Evolutionary conservation across 2,113 vertebrate genomes (phyloP).

Genomic region (Erythrocercus mccallii): DNA sequence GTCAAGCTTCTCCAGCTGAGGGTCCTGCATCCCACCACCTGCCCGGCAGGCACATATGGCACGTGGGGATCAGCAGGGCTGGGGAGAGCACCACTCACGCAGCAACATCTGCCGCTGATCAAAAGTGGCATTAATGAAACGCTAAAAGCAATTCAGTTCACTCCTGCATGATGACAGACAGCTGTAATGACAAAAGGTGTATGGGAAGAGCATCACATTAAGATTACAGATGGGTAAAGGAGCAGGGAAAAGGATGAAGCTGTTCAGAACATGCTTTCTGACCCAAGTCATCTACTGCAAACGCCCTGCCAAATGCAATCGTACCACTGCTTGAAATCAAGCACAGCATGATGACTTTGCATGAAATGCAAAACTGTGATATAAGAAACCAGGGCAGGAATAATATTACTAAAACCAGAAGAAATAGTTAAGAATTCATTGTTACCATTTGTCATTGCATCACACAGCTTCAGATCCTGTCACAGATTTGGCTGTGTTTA

Average conservation of each 20-base stretch:
- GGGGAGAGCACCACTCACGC: neutral
- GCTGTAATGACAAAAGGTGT: neutral
- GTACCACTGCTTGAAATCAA: neutral
- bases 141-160: neutral
- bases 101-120: neutral
- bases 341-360: neutral
- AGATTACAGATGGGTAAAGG: neutral
- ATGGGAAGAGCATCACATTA: neutral
- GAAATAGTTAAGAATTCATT: neutral
- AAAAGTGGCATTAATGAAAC: neutral
- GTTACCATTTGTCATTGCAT: neutral
- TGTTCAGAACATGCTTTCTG: neutral
- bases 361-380: neutral
- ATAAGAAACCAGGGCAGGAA: neutral
- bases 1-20: accelerated
- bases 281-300: neutral
- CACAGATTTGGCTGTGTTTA: neutral
- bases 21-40: neutral
- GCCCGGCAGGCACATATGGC: neutral
- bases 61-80: neutral
- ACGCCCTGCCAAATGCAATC: neutral
- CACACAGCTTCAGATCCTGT: neutral
- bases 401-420: neutral
- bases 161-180: neutral
- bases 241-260: neutral